Percentiles rank a stretch among this genome's conserved stretches.
Evolutionary conservation across 2,113 vertebrate species (phyloP).

Genomic region (Cololabis saira): DNA sequence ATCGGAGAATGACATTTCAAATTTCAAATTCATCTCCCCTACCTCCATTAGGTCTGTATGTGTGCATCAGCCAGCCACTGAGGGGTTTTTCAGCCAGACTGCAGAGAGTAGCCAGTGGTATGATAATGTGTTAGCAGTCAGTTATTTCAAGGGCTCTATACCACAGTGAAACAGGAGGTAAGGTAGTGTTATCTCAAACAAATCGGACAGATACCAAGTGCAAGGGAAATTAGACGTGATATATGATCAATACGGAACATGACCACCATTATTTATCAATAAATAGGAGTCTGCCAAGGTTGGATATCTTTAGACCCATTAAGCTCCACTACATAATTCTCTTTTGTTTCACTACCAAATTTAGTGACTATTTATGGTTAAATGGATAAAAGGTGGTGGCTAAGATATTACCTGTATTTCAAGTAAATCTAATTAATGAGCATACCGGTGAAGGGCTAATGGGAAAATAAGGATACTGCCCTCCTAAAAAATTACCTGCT

Average conservation of each 20-base stretch:
- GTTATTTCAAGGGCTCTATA: slow-evolving; percentile 43
- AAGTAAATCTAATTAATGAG: background rate
- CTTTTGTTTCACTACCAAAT: background rate
- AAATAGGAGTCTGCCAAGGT: slow-evolving; percentile 1
- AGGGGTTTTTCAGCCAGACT: slow-evolving; percentile 54
- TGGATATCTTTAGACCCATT: slow-evolving; percentile 1
- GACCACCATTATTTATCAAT: background rate
- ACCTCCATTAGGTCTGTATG: slow-evolving; percentile 46
- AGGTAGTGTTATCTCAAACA: slow-evolving; percentile 52
- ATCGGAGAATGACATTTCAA: slow-evolving; percentile 64
- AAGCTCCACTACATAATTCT: background rate
- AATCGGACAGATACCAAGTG: slow-evolving; percentile 44
- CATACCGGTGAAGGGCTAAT: background rate
- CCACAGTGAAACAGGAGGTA: slow-evolving; percentile 40
- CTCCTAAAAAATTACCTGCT: background rate
- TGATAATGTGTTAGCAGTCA: slow-evolving; percentile 61
- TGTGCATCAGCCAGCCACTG: slow-evolving; percentile 49
- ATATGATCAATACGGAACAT: slow-evolving; percentile 44
- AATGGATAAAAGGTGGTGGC: background rate
- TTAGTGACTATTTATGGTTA: background rate
- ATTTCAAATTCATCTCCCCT: slow-evolving; percentile 72
- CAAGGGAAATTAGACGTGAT: slow-evolving; percentile 53
- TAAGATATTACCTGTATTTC: background rate
- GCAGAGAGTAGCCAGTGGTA: slow-evolving; percentile 45
- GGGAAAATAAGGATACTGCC: background rate